Conservation (phyloP, 2,113 vertebrate species). For the Sapajus apella region DNA sequence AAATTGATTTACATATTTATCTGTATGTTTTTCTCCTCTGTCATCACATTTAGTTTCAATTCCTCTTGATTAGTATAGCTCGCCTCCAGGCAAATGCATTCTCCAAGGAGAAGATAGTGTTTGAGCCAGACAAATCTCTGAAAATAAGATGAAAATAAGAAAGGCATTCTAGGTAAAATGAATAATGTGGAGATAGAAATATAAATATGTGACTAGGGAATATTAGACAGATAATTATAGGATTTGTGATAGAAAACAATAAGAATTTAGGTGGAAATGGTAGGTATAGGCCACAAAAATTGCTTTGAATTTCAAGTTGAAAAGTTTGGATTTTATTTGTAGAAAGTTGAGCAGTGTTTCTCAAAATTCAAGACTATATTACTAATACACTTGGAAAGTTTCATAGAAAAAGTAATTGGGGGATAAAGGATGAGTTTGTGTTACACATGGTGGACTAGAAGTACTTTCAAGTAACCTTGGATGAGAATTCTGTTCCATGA, state of each 20-base stretch:
- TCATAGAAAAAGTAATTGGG: not conserved
- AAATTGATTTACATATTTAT: constrained; percentile 74
- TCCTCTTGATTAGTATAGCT: constrained; percentile 70
- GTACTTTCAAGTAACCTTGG: not conserved
- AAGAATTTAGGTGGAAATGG: not conserved
- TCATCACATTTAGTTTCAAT: constrained; percentile 65
- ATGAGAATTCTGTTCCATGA: not conserved
- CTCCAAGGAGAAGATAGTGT: constrained; percentile 37
- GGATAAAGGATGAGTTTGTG: not conserved
- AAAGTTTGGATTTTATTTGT: not conserved
- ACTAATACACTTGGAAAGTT: not conserved
- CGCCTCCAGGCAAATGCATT: constrained; percentile 63
- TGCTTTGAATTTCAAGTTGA: constrained; percentile 30
- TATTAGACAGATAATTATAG: not conserved
- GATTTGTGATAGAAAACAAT: constrained; percentile 20
- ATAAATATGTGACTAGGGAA: not conserved
- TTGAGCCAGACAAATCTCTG: constrained; percentile 51
- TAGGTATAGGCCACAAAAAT: not conserved
- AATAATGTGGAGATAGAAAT: not conserved
- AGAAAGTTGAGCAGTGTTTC: not conserved
- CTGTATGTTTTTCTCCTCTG: constrained; percentile 27
- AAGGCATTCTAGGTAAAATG: constrained; percentile 29
- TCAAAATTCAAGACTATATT: not conserved
- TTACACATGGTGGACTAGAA: not conserved
- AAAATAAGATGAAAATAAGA: constrained; percentile 60